phyloP scores from a whole-genome alignment of 2,113 vertebrate genomes.

The Drymodes brunneopygia region DNA sequence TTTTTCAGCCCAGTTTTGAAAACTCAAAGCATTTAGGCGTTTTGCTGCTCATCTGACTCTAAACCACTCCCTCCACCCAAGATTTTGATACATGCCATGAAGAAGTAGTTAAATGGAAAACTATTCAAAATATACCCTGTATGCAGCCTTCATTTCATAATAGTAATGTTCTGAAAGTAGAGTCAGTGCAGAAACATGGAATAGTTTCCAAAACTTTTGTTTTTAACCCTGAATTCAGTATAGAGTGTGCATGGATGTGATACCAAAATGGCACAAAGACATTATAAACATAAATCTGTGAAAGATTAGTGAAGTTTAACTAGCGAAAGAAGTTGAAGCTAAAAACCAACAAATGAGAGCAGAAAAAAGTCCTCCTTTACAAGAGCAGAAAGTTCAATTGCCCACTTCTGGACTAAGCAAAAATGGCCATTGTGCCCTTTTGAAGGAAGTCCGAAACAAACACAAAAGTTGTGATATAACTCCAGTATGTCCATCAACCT shows the following conservation, averaged over 20 bases:
- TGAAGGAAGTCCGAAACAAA: not conserved
- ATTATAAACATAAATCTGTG: not conserved
- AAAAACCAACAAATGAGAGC: not conserved
- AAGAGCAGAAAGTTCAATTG: not conserved
- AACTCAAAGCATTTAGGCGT: not conserved
- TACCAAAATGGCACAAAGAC: not conserved
- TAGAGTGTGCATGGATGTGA: not conserved
- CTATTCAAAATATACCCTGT: not conserved
- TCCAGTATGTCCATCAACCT: not conserved
- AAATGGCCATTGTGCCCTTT: not conserved
- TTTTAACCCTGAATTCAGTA: not conserved
- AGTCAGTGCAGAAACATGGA: not conserved
- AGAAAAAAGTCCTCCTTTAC: not conserved
- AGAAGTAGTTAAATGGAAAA: not conserved
- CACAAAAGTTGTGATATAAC: not conserved
- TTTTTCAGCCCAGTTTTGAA: not conserved
- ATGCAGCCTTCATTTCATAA: not conserved
- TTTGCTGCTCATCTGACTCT: not conserved
- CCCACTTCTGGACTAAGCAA: not conserved
- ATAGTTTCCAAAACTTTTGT: not conserved
- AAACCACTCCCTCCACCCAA: fast-evolving
- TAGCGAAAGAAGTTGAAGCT: not conserved
- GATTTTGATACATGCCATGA: not conserved
- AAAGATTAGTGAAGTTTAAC: not conserved
- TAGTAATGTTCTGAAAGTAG: not conserved